Evolutionary conservation across 2,888 invertebrate genomes (phyloP), one percentile per base, ranked within the genome.

Genomic region (Rhingia campestris): DNA sequence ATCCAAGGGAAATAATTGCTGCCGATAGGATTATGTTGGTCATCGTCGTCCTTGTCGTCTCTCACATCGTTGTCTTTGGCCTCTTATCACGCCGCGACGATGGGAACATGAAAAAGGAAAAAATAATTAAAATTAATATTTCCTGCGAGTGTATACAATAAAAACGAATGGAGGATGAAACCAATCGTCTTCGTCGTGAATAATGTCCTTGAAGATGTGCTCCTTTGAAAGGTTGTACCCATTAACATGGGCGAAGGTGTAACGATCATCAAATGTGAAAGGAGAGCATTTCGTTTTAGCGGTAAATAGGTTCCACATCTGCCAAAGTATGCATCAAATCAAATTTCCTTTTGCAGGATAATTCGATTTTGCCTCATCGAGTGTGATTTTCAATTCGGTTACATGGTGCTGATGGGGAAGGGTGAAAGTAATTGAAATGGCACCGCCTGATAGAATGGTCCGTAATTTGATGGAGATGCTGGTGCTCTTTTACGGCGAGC

Each of bases 11-110:
- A 47, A 74, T 37, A 56, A 56, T 74, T 54, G 63, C 61, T 49
- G 30, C 61, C 54, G 58, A 39, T 30, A 30, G 77, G 30, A 70
- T 63, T 79, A 79, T 58, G 58, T 72, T 51, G 77, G 77, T 72
- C 77, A 79, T 51, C 58, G 66, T 37, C 72, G 66, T 22, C 22
- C 22, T 22, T 22, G 22, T 22, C 22, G 22, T 22, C 22, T 22
- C 22, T 2, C 22, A 22, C 22, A 22, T 1, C 22, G 22, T 22
- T 22, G 22, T 22, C 22, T 22, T 22, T 22, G 22, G 22, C 22
- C 22, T 22, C 22, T 22, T 22, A 22, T 22, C 22, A 22, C 22
- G 1, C 2, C 51, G 56, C 51, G 56, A n/a, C 49, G 22, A 22
- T 22, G 1, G 14, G 39, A 49, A 49, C 22, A 22, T 22, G 22